Evolutionary conservation across 1,140 invertebrate species (phyloP).

Genomic region (Telenomus remus): DNA sequence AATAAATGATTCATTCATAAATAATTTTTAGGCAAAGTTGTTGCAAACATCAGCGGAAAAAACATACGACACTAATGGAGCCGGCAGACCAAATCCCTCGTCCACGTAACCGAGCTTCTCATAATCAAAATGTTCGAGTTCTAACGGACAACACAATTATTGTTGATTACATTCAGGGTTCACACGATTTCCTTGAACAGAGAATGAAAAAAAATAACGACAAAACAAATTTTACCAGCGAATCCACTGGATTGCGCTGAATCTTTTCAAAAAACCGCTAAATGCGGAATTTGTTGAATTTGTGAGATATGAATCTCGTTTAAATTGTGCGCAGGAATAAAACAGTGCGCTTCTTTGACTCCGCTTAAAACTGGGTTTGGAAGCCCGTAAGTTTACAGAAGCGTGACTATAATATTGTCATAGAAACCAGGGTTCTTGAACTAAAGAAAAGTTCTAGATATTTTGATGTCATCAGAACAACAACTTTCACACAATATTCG

Average conservation of each 20-base stretch:
- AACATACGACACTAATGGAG: conserved; percentile 78
- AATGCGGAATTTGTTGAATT: conserved; percentile 46
- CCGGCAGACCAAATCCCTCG: conserved; percentile 72
- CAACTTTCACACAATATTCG: neutral
- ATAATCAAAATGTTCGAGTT: conserved; percentile 61
- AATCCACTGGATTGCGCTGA: conserved; percentile 73
- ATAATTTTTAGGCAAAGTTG: conserved; percentile 80
- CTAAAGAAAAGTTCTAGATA: neutral
- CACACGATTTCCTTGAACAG: conserved; percentile 62
- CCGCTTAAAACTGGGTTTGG: conserved; percentile 20
- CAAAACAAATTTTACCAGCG: conserved; percentile 59
- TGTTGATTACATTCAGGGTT: conserved; percentile 62
- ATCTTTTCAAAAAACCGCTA: conserved; percentile 3
- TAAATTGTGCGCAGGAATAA: conserved; percentile 64
- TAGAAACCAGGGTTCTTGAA: neutral
- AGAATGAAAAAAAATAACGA: conserved; percentile 63
- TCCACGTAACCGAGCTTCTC: conserved; percentile 67
- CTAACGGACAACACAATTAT: conserved; percentile 60
- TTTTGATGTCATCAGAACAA: conserved; percentile 6
- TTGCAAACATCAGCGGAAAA: conserved; percentile 88
- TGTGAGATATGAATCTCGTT: conserved; percentile 74
- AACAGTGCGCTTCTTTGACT: conserved; percentile 68
- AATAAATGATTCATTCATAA: no score
- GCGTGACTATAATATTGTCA: conserved; percentile 27
- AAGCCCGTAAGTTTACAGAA: conserved; percentile 3